Base-by-base conservation (phyloP, 2,113 vertebrate genomes). In the Lamprotornis superbus region DNA sequence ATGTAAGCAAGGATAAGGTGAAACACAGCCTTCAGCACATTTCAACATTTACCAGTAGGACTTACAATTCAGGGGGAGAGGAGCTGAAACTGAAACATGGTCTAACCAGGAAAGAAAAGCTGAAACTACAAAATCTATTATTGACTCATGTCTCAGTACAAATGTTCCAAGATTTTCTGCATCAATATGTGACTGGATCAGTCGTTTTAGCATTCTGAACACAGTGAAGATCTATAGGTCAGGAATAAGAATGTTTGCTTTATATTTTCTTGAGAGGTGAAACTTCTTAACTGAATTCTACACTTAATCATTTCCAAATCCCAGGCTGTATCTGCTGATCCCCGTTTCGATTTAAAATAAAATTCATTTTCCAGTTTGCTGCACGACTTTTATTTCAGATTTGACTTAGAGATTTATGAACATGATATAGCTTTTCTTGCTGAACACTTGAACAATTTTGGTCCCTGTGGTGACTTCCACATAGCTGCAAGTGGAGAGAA, bases 291-390 rank as follows among this genome's bases (percentile, higher is more conserved):
- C 92, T 92, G 93, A 96, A 97, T 97, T 95, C 90, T 96, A 92
- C 90, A 95, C 84, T 97, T 98, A 98, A 97, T 98, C 94, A 98
- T 97, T 94, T 93, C 73, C 71, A 97, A 98, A 98, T 98, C 97
- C 97, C 97, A 94, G 53, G 94, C 83, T 97, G 15, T 93, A 94
- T 93, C 92, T 94, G 79, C 87, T 96, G 96, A 98, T 97, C 97
- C 95, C 73, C 94, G 74, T 92, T 97, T 96, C 10, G 25, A 98
- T 97, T 98, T 96, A 96, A 97, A 98, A 95, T 97, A 95, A 97
- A 98, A 98, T 97, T 97, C 94, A 96, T 98, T 97, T 98, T 97
- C 93, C 94, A 63, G 65, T 97, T 97, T 97, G 95, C 94, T 67
- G 64, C 95, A 90, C 91, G 94, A 96, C 89, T 97, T 97, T 97